Base-by-base conservation (phyloP, 2,888 invertebrate species). In the Xylota sylvarum region DNA sequence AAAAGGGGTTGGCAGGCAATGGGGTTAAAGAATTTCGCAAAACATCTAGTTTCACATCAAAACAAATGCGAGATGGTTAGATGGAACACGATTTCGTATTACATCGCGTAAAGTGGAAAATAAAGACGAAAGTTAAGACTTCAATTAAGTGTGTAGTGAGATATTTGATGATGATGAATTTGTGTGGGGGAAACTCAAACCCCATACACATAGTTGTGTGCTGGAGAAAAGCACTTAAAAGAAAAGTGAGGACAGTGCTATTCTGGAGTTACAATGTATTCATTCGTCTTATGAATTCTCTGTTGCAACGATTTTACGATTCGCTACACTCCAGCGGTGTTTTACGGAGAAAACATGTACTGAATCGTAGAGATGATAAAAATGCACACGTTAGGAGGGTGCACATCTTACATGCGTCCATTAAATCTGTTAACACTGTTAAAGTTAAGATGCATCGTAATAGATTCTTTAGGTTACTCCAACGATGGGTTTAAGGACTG, bases 151-250 rank as follows among this genome's bases (percentile, higher is more conserved):
- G 48, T 32, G 62, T 19, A 17, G 40, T 43, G 32, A 27, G 43
- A 43, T 60, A 60, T 40, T 37, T 48, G 62, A 64, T 64, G 58
- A 58, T 62, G 60, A 60, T 60, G 60, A 62, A 27, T 62, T 62
- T n/a, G 23, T 23, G 23, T 23, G 23, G 23, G 23, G 23, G 23
- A 23, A 23, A 23, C 1, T 3, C 23, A 3, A 23, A 23, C 3
- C 23, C 23, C 23, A 3, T 23, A 23, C 23, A 1, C 23, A 23
- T 2, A 14, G 5, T 14, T 4, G 14, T 43, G 43, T 43, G 23
- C 3, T 3, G 12, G 37, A 37, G 12, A 37, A 37, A 37, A 37
- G 37, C 37, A 37, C 37, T 37, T 37, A 37, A 12, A 23, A 14
- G 30, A 55, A 14, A 0, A n/a, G 14, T 14, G 30, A 10, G n/a